Percentiles rank a stretch among this genome's conserved stretches.
These are phyloP conservation scores for Hesperia comma DNA, from an alignment of 2,888 invertebrate species.

Conservation along the genomic window DNA sequence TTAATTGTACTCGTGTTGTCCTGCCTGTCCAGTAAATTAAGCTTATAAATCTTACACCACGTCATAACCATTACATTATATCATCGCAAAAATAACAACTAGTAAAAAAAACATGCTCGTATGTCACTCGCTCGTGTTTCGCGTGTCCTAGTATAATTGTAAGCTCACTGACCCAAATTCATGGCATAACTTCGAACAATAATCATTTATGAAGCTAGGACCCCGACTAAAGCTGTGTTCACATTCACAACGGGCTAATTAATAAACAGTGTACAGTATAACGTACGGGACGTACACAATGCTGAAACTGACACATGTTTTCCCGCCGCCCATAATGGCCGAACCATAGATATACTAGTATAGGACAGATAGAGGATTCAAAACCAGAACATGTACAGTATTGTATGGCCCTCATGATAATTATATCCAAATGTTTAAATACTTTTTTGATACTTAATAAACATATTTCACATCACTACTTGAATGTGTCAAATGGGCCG, in stretches of 20 bases:
- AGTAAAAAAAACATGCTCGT: not conserved
- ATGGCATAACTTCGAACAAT: not conserved
- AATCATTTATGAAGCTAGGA: not conserved
- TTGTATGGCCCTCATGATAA: no score
- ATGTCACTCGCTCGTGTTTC: slow-evolving; percentile 1
- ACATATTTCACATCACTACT: no score
- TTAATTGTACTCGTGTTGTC: no score
- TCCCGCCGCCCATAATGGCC: slow-evolving; percentile 58
- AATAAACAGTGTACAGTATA: slow-evolving; percentile 34
- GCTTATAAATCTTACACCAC: no score
- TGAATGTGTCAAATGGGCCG: no score
- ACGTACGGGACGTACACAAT: slow-evolving; percentile 37
- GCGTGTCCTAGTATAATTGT: slow-evolving; percentile 5
- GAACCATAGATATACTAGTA: slow-evolving; percentile 23
- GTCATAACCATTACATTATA: not conserved
- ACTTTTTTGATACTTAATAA: no score
- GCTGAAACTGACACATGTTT: slow-evolving; percentile 51
- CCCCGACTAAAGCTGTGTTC: not conserved
- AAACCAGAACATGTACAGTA: no score
- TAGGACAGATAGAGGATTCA: not conserved
- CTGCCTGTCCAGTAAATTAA: no score
- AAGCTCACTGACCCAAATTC: slow-evolving; percentile 6
- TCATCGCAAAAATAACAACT: not conserved
- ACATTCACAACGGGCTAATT: slow-evolving; percentile 26
- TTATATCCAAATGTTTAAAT: no score